Evolutionary conservation across 2,797 vertebrate species (phyloP), one percentile per base, ranked within the genome.

Genomic region (Lateolabrax maculatus): DNA sequence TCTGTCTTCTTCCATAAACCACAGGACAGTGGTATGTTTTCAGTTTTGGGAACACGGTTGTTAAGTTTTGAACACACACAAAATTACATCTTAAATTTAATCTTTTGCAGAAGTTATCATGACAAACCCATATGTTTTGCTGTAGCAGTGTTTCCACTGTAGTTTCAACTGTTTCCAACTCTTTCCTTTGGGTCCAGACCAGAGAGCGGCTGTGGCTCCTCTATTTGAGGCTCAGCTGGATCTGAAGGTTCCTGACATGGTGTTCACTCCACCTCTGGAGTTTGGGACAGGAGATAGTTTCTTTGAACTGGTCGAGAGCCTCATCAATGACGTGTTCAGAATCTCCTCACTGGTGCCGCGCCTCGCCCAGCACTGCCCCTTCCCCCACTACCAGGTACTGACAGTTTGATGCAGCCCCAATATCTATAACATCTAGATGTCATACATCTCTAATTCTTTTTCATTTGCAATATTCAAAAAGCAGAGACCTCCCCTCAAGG

Each of bases 361-460:
- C 10, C 88, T 99, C 16, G 94, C 96, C 0, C 18, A 90, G 53
- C 92, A 96, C 72, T 91, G 77, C 0, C 69, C 80, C 21, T 94
- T 78, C 68, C 93, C 92, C 29, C 95, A 98, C 89, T 99, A 99
- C 86, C 97, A 99, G 98, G 98, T 99, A 94, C 63, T 11, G 67
- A 15, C 18, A 18, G 5, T 73, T n/a, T 36, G 23, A 56, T 51
- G 37, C 16, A 53, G 34, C 27, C 6, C 25, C 10, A 16, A 48
- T 29, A 37, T 37, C 34, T 9, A 41, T 6, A 23, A 31, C 5
- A 34, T 34, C 31, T 34, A 34, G 3, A 34, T n/a, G n/a, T n/a
- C n/a, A n/a, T n/a, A n/a, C n/a, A 34, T 34, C 1, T 51, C n/a
- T 53, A 13, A 11, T 56, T 57, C 10, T 13, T 12, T 18, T 18